These are phyloP conservation scores for Scarus forsteni DNA, from an alignment of 2,797 vertebrate species.

Conservation along the genomic window DNA sequence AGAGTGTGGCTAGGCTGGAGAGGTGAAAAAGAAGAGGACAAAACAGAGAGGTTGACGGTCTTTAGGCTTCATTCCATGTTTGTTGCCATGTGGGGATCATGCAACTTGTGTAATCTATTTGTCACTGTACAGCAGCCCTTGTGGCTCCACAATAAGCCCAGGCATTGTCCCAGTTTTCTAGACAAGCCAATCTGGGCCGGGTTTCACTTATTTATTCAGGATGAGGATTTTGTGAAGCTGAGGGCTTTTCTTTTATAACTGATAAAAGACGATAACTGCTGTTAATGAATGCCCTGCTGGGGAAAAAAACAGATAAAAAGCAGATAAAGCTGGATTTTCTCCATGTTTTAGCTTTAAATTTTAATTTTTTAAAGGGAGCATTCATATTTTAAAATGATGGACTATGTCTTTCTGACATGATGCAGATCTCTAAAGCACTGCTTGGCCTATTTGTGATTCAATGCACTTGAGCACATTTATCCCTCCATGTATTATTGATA, in stretches of 20 bases:
- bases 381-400: neutral
- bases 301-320: neutral
- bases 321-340: neutral
- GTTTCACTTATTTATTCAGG: neutral
- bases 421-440: constrained; percentile 11
- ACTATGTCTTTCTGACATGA: neutral
- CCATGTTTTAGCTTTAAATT: neutral
- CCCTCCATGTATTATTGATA: constrained; percentile 73
- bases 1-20: no score
- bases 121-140: no score
- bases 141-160: no score
- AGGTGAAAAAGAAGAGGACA: no score
- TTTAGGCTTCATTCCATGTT: no score
- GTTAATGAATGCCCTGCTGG: neutral
- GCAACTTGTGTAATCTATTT: no score
- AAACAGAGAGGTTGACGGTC: no score
- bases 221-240: constrained; percentile 21
- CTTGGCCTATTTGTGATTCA: constrained; percentile 28
- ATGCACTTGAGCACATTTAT: constrained; percentile 56
- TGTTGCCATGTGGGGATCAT: no score
- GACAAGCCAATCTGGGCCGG: no score
- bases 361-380: neutral
- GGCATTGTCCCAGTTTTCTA: no score
- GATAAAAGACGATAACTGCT: neutral
- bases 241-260: constrained; percentile 7